A percentile compares a stretch with the other conserved stretches of the same genome.
phyloP scores from a whole-genome alignment of 2,113 vertebrate species.

The Argyrosomus japonicus region DNA sequence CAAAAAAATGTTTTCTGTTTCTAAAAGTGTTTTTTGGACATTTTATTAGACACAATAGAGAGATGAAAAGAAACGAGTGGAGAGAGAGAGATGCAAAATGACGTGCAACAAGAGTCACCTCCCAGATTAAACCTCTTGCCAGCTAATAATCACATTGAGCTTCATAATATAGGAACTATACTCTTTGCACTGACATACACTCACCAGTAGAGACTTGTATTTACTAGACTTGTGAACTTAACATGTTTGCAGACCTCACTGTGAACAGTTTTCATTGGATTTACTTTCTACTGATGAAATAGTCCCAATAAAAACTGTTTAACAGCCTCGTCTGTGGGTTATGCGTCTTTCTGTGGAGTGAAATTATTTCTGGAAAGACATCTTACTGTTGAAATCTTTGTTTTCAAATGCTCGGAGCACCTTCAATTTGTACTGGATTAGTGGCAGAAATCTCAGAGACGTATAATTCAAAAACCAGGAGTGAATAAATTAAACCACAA shows the following conservation, averaged over 20 bases:
- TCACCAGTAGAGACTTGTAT: background rate
- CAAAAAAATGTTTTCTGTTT: background rate
- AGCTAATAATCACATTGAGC: background rate
- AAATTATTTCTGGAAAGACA: background rate
- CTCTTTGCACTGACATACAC: background rate
- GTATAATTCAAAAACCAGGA: slow-evolving; percentile 1
- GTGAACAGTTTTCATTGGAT: background rate
- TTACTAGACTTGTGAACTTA: background rate
- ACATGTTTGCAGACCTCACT: background rate
- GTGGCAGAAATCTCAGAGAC: too few species aligned
- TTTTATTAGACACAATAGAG: background rate
- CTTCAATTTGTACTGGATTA: too few species aligned
- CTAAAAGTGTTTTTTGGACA: background rate
- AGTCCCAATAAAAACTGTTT: background rate
- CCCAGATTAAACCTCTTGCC: background rate
- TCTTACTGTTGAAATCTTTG: too few species aligned
- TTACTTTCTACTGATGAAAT: background rate
- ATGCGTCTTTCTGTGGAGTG: background rate
- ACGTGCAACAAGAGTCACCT: background rate
- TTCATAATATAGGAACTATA: background rate
- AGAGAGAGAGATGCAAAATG: too few species aligned
- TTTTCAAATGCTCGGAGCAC: too few species aligned
- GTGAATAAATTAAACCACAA: background rate
- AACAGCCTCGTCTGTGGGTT: background rate
- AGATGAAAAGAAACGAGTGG: background rate